These are phyloP conservation scores for Cephalopholis sonnerati DNA, from an alignment of 2,113 vertebrate species.

Conservation along the genomic window DNA sequence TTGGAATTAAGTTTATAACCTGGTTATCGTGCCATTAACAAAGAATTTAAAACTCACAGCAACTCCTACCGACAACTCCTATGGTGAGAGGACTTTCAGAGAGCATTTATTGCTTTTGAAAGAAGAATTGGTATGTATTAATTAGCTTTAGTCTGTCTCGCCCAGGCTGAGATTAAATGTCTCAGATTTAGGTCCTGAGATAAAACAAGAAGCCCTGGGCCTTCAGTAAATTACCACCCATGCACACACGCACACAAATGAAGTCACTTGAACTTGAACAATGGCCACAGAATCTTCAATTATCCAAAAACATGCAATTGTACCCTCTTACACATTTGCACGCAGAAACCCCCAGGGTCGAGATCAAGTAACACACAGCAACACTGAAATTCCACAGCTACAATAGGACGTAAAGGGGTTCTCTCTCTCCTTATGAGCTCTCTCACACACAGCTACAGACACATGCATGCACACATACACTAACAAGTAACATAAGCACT, in stretches of 20 bases:
- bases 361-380: conserved; percentile 63
- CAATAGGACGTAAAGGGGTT: conserved; percentile 56
- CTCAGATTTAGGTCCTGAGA: conserved; percentile 23
- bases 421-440: conserved; percentile 26
- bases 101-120: background rate
- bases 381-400: conserved; percentile 75
- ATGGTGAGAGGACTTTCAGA: too few species aligned
- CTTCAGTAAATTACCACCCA: conserved; percentile 22
- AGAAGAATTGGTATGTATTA: conserved; percentile 26
- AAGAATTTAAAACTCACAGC: background rate
- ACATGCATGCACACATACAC: conserved; percentile 31
- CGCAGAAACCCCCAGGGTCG: conserved; percentile 25
- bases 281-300: conserved; percentile 31
- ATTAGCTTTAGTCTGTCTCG: conserved; percentile 5
- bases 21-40: background rate
- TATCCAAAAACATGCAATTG: conserved; percentile 43
- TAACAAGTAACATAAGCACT: conserved; percentile 60
- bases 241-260: conserved; percentile 18
- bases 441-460: conserved; percentile 9
- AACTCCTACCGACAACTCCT: background rate
- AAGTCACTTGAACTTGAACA: conserved; percentile 51
- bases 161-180: conserved; percentile 35
- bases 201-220: background rate
- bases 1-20: background rate
- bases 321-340: conserved; percentile 33